Evolutionary conservation across 2,888 invertebrate genomes (phyloP).

Genomic region (Drosophila fulvimacula): DNA sequence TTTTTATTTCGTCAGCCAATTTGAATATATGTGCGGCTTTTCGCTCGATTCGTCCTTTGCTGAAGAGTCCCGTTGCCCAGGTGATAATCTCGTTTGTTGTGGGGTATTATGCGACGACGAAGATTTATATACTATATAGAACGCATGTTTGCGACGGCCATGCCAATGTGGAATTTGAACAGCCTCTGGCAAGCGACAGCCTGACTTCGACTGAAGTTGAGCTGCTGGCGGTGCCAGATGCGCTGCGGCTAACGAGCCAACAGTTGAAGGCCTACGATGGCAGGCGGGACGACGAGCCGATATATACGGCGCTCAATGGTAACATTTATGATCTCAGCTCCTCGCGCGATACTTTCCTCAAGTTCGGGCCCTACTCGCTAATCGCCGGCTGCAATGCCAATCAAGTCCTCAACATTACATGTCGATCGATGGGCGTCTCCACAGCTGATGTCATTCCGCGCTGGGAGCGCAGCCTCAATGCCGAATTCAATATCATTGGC

Average conservation of each 20-base stretch:
- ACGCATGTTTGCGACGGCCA: neutral
- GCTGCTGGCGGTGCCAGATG: neutral
- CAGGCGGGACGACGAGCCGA: conserved; percentile 25
- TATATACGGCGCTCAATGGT: conserved; percentile 70
- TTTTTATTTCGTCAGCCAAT: conserved; percentile 17
- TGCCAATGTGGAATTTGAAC: neutral
- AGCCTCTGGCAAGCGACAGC: neutral
- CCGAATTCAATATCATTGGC: conserved; percentile 62
- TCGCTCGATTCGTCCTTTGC: conserved; percentile 33
- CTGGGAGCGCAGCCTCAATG: conserved; percentile 62
- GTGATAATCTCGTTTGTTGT: conserved; percentile 55
- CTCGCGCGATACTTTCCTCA: conserved; percentile 30
- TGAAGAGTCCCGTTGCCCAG: conserved; percentile 53
- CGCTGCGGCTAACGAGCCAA: conserved; percentile 30
- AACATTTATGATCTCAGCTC: conserved; percentile 64
- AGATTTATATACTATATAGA: conserved; percentile 21
- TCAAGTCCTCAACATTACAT: conserved; percentile 52
- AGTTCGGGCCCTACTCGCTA: conserved; percentile 43
- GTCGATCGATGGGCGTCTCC: conserved; percentile 46
- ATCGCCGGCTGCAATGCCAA: conserved; percentile 70
- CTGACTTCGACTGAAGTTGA: neutral
- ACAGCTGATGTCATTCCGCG: conserved; percentile 33
- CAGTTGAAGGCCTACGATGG: conserved; percentile 54
- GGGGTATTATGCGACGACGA: conserved; percentile 67
- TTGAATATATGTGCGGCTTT: conserved; percentile 25